Evolutionary conservation across 2,113 vertebrate genomes (phyloP).

Genomic region (Micromys minutus): DNA sequence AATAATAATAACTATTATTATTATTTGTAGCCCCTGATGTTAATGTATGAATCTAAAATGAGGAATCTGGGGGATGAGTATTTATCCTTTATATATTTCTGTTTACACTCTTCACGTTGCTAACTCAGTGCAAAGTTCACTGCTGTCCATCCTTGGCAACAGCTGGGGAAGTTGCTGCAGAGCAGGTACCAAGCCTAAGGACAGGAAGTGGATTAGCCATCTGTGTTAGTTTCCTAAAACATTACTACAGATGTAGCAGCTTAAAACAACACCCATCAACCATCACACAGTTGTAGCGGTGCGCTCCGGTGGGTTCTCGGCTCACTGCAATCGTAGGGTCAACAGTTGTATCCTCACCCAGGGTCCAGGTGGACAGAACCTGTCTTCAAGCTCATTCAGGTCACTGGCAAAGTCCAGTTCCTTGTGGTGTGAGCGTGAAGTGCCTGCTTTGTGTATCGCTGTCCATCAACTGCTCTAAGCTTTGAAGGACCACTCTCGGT

Average conservation of each 20-base stretch:
- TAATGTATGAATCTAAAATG: conserved; percentile 2
- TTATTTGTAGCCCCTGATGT: not conserved
- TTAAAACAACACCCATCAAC: not conserved
- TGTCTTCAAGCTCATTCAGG: not conserved
- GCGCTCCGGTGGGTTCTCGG: not conserved
- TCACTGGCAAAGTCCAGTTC: not conserved
- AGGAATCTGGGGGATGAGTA: not conserved
- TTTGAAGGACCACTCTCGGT: not conserved
- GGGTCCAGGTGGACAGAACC: not conserved
- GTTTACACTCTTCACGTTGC: not conserved
- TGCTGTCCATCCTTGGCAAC: not conserved
- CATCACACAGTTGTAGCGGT: not conserved
- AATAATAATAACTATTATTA: no score
- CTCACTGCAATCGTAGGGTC: not conserved
- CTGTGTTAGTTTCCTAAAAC: not conserved
- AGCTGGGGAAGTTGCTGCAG: not conserved
- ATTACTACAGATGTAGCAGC: not conserved
- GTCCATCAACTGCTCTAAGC: not conserved
- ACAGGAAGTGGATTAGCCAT: not conserved
- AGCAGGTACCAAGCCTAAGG: not conserved
- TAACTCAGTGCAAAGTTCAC: not conserved
- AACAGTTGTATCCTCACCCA: not conserved
- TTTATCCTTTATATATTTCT: not conserved
- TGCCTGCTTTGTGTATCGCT: not conserved
- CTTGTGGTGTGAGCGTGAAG: not conserved